These are phyloP conservation scores for Aleadryas rufinucha DNA, from an alignment of 2,113 vertebrate genomes.

Conservation along the genomic window DNA sequence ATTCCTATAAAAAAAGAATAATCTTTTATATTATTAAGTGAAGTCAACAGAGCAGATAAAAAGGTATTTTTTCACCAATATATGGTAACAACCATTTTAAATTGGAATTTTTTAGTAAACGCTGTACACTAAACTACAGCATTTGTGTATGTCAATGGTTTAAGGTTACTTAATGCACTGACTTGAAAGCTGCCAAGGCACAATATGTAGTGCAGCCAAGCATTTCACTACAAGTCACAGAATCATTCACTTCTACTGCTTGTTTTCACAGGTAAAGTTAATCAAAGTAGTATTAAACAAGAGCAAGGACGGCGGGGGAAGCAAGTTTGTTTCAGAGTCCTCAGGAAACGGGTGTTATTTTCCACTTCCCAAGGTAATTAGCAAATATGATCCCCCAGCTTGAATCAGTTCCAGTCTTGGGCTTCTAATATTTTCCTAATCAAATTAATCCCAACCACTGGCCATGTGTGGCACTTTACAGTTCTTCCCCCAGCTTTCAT, in stretches of 20 bases:
- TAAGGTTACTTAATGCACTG: background rate
- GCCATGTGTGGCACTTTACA: background rate
- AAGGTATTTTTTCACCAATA: background rate
- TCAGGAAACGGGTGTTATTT: background rate
- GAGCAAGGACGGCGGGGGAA: accelerated
- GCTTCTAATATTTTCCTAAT: background rate
- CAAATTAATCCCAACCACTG: background rate
- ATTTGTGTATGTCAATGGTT: background rate
- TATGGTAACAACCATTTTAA: background rate
- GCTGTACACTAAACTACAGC: background rate
- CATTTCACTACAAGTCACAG: background rate
- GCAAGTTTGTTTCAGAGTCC: accelerated
- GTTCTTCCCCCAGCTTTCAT: background rate
- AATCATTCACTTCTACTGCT: background rate
- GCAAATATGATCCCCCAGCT: background rate
- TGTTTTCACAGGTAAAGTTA: background rate
- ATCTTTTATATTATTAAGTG: background rate
- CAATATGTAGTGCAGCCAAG: background rate
- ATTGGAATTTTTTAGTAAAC: background rate
- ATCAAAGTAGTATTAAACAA: background rate
- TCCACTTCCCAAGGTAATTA: background rate
- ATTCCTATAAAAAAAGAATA: background rate
- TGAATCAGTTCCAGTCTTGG: background rate
- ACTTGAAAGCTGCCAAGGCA: background rate
- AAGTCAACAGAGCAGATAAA: background rate